These are phyloP conservation scores for Rhynchopsitta pachyrhyncha DNA, from an alignment of 2,113 vertebrate species.

Conservation along the genomic window DNA sequence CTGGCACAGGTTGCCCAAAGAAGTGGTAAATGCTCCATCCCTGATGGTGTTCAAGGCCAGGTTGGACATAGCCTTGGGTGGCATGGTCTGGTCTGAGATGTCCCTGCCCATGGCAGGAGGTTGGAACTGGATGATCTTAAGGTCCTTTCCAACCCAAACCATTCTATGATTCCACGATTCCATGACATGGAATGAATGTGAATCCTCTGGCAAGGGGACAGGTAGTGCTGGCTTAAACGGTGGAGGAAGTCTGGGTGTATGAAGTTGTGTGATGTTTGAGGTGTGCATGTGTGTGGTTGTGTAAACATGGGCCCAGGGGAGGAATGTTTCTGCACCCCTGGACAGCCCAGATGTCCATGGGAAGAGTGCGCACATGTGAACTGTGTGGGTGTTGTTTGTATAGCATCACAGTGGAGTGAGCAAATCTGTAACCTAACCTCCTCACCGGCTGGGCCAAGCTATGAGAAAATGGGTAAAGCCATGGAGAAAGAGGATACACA, in stretches of 20 bases:
- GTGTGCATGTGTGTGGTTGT: not conserved
- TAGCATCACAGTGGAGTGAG: slow-evolving; percentile 17
- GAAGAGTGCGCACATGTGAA: slow-evolving; percentile 9
- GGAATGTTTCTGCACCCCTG: not conserved
- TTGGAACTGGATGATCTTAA: not conserved
- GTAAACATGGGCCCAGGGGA: not conserved
- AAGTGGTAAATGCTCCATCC: not conserved
- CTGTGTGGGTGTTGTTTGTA: slow-evolving; percentile 30
- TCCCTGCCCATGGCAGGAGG: not conserved
- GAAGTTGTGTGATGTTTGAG: not conserved
- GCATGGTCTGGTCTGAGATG: not conserved
- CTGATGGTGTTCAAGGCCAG: not conserved
- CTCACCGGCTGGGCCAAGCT: not conserved
- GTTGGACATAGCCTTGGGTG: not conserved
- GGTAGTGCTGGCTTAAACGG: rapidly evolving
- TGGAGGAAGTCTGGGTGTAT: not conserved
- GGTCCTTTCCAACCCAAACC: not conserved
- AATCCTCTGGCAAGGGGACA: not conserved
- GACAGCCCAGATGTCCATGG: not conserved
- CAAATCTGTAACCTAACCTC: slow-evolving; percentile 39
- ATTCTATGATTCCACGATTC: not conserved
- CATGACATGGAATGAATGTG: not conserved
- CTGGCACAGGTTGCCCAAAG: not conserved
- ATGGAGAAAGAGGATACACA: slow-evolving; percentile 38
- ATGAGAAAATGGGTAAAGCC: slow-evolving; percentile 58